A percentile compares a stretch with the other conserved stretches of the same genome.
Evolutionary conservation across 64 coral and sea anemone genomes (phyloP).

Genomic region (Montipora efflorescens): DNA sequence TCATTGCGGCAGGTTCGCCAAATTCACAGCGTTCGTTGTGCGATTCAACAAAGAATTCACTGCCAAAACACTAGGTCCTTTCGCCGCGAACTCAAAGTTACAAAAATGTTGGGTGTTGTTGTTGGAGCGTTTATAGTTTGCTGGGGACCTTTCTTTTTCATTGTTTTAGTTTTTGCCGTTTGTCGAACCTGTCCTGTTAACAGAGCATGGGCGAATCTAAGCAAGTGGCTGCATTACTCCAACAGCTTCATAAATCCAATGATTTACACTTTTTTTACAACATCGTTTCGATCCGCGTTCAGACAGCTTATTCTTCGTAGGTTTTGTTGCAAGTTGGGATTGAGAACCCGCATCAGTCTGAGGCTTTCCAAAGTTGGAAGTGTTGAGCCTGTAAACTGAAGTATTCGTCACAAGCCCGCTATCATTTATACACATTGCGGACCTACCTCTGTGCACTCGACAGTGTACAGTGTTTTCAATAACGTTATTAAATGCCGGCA

Average conservation of each 20-base stretch:
- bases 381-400: background rate
- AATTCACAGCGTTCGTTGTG: conserved; percentile 30
- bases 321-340: background rate
- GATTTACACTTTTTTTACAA: conserved; percentile 81
- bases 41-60: conserved; percentile 63
- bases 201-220: conserved; percentile 5
- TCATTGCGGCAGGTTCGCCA: conserved; percentile 60
- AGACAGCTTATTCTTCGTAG: conserved; percentile 33
- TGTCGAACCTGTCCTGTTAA: conserved; percentile 39
- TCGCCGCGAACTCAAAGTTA: conserved; percentile 78
- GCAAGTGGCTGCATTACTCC: conserved; percentile 89
- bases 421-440: no score
- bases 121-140: conserved; percentile 84
- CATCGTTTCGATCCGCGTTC: conserved; percentile 75
- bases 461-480: no score
- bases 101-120: conserved; percentile 82
- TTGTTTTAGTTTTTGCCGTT: conserved; percentile 69
- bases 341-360: background rate
- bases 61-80: conserved; percentile 59
- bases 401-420: background rate
- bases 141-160: conserved; percentile 82
- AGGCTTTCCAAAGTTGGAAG: background rate
- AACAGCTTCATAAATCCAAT: conserved; percentile 85
- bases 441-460: no score
- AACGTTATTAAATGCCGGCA: no score